Percentiles rank a stretch among this genome's conserved stretches.
These are phyloP conservation scores for Catonia carolina DNA, from an alignment of 2,888 invertebrate species.

Conservation along the genomic window DNA sequence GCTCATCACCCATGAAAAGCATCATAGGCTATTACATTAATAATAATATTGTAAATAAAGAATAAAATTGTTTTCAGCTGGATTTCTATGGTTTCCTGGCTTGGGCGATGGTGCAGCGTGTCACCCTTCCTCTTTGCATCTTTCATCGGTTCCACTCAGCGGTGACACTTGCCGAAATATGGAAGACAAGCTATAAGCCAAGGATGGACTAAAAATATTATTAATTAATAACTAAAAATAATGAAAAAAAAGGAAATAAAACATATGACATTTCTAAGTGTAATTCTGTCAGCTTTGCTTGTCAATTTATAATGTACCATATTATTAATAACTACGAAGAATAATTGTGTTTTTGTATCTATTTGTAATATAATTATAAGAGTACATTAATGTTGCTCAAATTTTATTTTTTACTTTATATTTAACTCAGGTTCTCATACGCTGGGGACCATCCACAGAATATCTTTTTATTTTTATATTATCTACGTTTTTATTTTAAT, in stretches of 20 bases:
- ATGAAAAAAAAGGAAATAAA: not conserved
- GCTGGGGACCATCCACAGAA: no score
- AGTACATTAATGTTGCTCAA: slow-evolving; percentile 9
- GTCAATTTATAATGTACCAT: slow-evolving; percentile 3
- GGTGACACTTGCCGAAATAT: slow-evolving; percentile 89
- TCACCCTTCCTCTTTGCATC: slow-evolving; percentile 89
- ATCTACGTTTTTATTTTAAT: no score
- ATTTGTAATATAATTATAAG: not conserved
- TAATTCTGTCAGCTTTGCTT: slow-evolving; percentile 8
- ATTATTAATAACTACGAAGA: slow-evolving; percentile 3
- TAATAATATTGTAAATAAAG: not conserved
- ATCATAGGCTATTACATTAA: no score
- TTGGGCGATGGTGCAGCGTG: slow-evolving; percentile 88
- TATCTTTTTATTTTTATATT: no score
- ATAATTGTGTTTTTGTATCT: slow-evolving; percentile 8
- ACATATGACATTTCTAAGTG: not conserved
- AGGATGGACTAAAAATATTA: slow-evolving; percentile 56
- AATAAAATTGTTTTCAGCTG: slow-evolving; percentile 53
- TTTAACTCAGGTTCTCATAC: no score
- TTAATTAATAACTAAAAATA: not conserved
- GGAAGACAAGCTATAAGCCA: slow-evolving; percentile 93
- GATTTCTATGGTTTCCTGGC: slow-evolving; percentile 89
- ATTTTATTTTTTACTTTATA: not conserved
- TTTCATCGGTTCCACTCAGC: slow-evolving; percentile 95
- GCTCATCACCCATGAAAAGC: no score